A percentile compares a stretch with the other conserved stretches of the same genome.
Evolutionary conservation across 2,113 vertebrate species (phyloP).

Genomic region (Pteropus alecto): DNA sequence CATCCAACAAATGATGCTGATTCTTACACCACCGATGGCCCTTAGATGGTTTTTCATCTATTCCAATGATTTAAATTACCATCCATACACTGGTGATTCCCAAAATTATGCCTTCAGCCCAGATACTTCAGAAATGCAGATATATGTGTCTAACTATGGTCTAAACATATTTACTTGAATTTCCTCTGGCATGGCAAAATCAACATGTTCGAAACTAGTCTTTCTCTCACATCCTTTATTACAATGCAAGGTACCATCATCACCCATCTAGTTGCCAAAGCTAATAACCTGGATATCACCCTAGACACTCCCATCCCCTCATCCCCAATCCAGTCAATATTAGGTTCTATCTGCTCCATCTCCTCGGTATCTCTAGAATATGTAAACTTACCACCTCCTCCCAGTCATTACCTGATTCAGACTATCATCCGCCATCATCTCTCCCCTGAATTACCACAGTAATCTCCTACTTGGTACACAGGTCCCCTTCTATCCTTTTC

Average conservation of each 20-base stretch:
- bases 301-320: not conserved
- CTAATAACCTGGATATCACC: not conserved
- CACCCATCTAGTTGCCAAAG: not conserved
- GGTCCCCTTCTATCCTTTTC: not conserved
- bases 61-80: not conserved
- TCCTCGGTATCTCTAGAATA: not conserved
- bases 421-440: not conserved
- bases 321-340: not conserved
- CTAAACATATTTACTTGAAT: not conserved
- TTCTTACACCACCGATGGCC: not conserved
- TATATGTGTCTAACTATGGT: not conserved
- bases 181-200: not conserved
- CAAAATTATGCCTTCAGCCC: not conserved
- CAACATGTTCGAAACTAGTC: not conserved
- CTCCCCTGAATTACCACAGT: not conserved
- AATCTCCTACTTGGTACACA: not conserved
- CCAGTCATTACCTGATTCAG: not conserved
- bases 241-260: not conserved
- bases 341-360: not conserved
- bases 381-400: not conserved
- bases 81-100: not conserved
- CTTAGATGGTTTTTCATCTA: not conserved
- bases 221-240: not conserved
- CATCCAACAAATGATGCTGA: not conserved
- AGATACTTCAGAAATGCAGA: not conserved